These are phyloP conservation scores for Mythimna impura DNA, from an alignment of 2,888 invertebrate species.

Conservation along the genomic window DNA sequence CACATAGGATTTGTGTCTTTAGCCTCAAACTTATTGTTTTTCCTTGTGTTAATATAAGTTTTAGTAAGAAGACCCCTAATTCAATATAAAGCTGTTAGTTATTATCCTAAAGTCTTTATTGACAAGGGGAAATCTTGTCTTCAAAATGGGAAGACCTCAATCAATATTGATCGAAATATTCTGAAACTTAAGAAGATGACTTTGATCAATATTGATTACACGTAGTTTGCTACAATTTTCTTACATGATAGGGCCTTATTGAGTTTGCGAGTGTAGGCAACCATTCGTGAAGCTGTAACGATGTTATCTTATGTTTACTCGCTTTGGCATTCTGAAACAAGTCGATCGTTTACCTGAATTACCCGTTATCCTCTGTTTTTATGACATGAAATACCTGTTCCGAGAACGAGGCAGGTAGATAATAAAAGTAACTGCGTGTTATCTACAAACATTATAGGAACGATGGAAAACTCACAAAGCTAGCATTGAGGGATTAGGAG, in stretches of 20 bases:
- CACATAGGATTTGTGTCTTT: conserved; percentile 30
- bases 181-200: conserved; percentile 27
- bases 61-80: background rate
- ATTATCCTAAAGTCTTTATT: conserved; percentile 19
- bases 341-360: conserved; percentile 67
- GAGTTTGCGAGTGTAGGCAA: conserved; percentile 47
- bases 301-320: conserved; percentile 58
- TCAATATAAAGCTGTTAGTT: conserved; percentile 23
- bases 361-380: conserved; percentile 56
- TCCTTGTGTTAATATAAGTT: conserved; percentile 19
- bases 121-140: conserved; percentile 22
- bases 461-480: conserved; percentile 63
- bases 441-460: conserved; percentile 54
- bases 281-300: conserved; percentile 49
- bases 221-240: conserved; percentile 53
- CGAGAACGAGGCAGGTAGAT: conserved; percentile 38
- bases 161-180: conserved; percentile 45
- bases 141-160: conserved; percentile 17
- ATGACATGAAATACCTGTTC: conserved; percentile 55
- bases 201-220: conserved; percentile 54
- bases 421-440: conserved; percentile 62
- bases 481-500: conserved; percentile 63
- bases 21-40: conserved; percentile 31
- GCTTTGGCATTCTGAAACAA: conserved; percentile 58
- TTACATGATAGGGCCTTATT: conserved; percentile 46